Evolutionary conservation across 2,888 invertebrate genomes (phyloP), one percentile per base, ranked within the genome.

Genomic region (Athalia circularis): DNA sequence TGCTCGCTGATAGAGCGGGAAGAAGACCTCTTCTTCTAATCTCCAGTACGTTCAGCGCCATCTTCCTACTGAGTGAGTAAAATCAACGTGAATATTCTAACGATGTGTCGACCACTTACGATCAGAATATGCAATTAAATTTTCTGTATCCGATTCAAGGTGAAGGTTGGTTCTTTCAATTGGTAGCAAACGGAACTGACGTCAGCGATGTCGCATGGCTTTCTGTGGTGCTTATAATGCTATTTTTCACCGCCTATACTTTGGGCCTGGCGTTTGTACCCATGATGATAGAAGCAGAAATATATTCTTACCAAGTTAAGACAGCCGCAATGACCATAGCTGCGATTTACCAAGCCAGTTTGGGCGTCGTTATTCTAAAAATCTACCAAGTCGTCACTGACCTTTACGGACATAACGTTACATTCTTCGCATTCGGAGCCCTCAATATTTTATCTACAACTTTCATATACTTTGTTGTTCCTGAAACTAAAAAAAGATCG

Each of bases 1-100:
- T 67, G 11, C 29, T 67, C 15, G 15, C 11, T 9, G 67, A 50
- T 4, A 67, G 15, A 52, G 50, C 52, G 3, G 52, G 67, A 50
- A 50, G 67, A 50, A 68, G 52, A 68, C 67, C 52, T 4, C 29
- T 68, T 15, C 67, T 68, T 54, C 52, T 68, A 7, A 43, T 9
- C 15, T 68, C 67, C 11, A n/a, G 9, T 29, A 45, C 52, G 13
- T 5, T 68, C 11, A 52, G 29, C 6, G 11, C 29, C 9, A 6
- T 68, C 29, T 50, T 50, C 5, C 5, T 43, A 9, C 9, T 52
- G 9, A 50, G 67, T 68, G n/a, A 68, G 52, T 68, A 1, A n/a
- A 61, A n/a, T 7, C 6, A 61, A 13, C 29, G 29, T 29, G 29
- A 29, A 29, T 29, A 29, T 29, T 29, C 29, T 29, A 29, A 29